phyloP scores from a whole-genome alignment of 2,888 invertebrate genomes.

The Siphlonurus alternatus region DNA sequence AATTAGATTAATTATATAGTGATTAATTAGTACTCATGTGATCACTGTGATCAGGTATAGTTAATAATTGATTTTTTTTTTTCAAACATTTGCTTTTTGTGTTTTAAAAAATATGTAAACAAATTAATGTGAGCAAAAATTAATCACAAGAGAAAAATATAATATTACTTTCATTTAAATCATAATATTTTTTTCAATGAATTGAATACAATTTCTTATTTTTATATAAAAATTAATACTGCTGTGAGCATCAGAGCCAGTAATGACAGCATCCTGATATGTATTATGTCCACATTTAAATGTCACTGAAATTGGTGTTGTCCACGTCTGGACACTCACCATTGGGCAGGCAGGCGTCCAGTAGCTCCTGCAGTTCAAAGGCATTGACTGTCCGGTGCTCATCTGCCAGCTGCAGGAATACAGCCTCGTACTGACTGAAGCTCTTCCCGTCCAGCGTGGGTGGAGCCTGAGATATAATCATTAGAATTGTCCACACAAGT shows the following conservation, averaged over 20 bases:
- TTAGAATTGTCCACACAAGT: slow-evolving; percentile 9
- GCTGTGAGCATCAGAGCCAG: too few relatives aligned
- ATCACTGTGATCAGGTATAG: too few relatives aligned
- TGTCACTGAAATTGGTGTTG: too few relatives aligned
- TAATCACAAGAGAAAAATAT: too few relatives aligned
- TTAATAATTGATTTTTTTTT: too few relatives aligned
- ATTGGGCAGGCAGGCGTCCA: slow-evolving; percentile 82
- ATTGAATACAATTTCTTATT: slow-evolving; percentile 7
- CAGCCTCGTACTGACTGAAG: slow-evolving; percentile 73
- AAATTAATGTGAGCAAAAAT: too few relatives aligned
- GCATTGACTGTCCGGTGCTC: slow-evolving; percentile 81
- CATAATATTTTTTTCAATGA: neutral
- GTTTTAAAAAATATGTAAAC: neutral
- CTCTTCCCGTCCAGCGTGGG: slow-evolving; percentile 48
- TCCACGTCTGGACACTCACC: too few relatives aligned
- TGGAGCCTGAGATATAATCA: slow-evolving; percentile 33
- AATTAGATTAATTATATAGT: neutral
- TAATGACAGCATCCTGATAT: too few relatives aligned
- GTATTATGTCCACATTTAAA: too few relatives aligned
- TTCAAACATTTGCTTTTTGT: too few relatives aligned
- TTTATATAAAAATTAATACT: too few relatives aligned
- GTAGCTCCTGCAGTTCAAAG: slow-evolving; percentile 75
- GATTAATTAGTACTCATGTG: too few relatives aligned
- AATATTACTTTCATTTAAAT: neutral
- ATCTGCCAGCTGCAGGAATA: slow-evolving; percentile 77